Conservation (phyloP, 2,888 invertebrate genomes). For the Plebejus melissa region DNA sequence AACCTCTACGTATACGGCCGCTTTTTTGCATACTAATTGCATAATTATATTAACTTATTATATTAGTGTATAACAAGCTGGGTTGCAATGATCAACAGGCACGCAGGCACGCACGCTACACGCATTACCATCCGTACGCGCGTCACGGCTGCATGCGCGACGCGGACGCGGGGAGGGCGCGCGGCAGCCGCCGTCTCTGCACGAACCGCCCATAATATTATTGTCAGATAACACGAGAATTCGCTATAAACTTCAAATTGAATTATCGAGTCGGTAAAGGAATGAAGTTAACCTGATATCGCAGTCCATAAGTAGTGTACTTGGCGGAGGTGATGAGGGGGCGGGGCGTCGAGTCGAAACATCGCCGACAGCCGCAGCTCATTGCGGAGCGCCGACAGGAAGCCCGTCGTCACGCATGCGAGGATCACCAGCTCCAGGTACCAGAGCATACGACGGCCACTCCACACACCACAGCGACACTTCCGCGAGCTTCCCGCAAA, state of each 20-base stretch:
- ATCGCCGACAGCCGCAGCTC: constrained; percentile 66
- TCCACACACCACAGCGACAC: constrained; percentile 11
- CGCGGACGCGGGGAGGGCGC: constrained; percentile 51
- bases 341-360: constrained; percentile 53
- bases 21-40: too few relatives aligned
- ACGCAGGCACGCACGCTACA: neutral
- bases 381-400: constrained; percentile 57
- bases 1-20: neutral
- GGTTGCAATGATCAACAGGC: neutral
- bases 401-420: constrained; percentile 62
- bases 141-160: constrained; percentile 54
- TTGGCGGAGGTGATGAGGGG: constrained; percentile 46
- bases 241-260: neutral
- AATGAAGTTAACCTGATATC: constrained; percentile 36
- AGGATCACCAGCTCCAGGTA: constrained; percentile 58
- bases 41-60: neutral
- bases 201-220: constrained; percentile 29
- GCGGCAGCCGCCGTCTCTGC: constrained; percentile 38
- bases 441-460: constrained; percentile 51
- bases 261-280: neutral
- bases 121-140: constrained; percentile 58
- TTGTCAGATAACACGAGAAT: neutral
- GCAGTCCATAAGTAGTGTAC: constrained; percentile 36
- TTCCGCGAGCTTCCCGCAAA: neutral
- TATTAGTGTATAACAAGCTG: neutral